These are phyloP conservation scores for Deroptyus accipitrinus DNA, from an alignment of 2,113 vertebrate species.

Conservation along the genomic window DNA sequence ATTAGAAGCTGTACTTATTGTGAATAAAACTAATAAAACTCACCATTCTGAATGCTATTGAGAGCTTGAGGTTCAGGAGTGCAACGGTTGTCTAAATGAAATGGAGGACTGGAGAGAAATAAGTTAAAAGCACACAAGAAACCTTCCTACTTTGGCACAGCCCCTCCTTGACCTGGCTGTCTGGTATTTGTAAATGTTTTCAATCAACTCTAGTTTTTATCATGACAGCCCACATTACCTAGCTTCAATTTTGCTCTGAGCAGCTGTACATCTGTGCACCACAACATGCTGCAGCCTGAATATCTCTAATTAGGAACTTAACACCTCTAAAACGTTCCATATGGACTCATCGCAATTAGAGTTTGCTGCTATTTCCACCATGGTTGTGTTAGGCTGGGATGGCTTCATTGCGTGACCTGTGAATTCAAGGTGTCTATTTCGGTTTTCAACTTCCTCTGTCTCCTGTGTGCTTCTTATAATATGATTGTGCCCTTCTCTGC, in stretches of 20 bases:
- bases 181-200: constrained; percentile 53
- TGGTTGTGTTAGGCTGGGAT: background rate
- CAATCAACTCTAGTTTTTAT: constrained; percentile 38
- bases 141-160: background rate
- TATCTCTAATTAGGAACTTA: constrained; percentile 55
- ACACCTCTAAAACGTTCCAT: constrained; percentile 49
- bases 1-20: background rate
- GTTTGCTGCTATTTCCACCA: background rate
- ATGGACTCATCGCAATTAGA: background rate
- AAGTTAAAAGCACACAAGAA: background rate
- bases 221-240: constrained; percentile 6
- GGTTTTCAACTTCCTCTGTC: background rate
- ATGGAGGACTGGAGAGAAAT: background rate
- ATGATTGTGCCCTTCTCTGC: background rate
- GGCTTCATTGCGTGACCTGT: background rate
- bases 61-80: background rate
- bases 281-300: background rate
- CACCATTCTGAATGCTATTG: background rate
- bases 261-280: constrained; percentile 18
- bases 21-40: background rate
- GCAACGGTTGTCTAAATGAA: background rate
- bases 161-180: constrained; percentile 21
- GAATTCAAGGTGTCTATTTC: background rate
- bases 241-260: background rate
- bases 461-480: background rate